Conservation (phyloP, 2,797 vertebrate genomes). For the Discoglossus pictus region DNA sequence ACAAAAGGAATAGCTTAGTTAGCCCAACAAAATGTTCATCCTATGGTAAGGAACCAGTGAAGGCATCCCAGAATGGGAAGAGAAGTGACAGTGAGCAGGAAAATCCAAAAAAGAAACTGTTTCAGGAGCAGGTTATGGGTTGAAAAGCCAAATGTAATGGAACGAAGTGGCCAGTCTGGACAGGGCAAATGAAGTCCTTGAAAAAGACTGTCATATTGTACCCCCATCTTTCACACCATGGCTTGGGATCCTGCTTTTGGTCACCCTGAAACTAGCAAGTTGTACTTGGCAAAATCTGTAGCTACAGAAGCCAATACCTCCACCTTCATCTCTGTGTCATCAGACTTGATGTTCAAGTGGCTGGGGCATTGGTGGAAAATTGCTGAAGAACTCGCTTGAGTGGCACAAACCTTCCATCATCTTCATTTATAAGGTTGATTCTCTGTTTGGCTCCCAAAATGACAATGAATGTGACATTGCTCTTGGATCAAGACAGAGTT, state of each 20-base stretch:
- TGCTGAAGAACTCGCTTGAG: constrained; percentile 96
- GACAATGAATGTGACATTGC: constrained; percentile 95
- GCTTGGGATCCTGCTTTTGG: constrained; percentile 96
- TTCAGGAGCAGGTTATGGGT: constrained; percentile 98
- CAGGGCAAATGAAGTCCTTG: constrained; percentile 91
- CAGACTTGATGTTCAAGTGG: constrained; percentile 95
- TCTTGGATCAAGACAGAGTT: constrained; percentile 94
- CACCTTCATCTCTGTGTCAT: constrained; percentile 96
- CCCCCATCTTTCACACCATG: constrained; percentile 93
- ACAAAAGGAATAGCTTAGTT: too few species aligned
- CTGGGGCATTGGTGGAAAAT: constrained; percentile 95
- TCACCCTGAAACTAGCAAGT: constrained; percentile 93
- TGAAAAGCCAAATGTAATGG: constrained; percentile 98
- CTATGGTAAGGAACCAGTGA: too few species aligned
- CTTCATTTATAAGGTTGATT: constrained; percentile 96
- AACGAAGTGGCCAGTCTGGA: constrained; percentile 92
- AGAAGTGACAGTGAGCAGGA: constrained; percentile 98
- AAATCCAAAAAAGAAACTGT: constrained; percentile 95
- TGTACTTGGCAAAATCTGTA: constrained; percentile 94
- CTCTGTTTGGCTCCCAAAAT: constrained; percentile 89
- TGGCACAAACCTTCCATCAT: constrained; percentile 96
- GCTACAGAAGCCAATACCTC: constrained; percentile 97
- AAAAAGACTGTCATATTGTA: constrained; percentile 97
- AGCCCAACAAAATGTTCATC: too few species aligned
- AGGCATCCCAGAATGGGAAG: too few species aligned